Evolutionary conservation across 2,888 invertebrate genomes (phyloP), one percentile per base, ranked within the genome.

Genomic region (Ischnura elegans): DNA sequence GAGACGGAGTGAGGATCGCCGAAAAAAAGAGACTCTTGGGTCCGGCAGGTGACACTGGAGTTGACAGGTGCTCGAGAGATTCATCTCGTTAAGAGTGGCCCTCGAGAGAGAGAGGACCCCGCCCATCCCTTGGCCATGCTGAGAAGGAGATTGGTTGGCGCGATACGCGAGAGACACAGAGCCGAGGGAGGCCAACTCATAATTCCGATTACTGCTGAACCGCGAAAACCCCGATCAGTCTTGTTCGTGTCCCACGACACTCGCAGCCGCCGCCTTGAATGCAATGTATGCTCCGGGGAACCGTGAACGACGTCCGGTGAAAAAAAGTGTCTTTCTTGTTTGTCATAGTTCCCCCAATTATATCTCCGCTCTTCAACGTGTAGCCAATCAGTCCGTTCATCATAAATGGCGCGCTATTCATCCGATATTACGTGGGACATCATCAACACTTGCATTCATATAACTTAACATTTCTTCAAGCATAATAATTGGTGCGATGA

Each of bases 61-160:
- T 66, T 61, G 90, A 90, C 90, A 90, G 90, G 90, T 90, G 90
- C 90, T 90, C 42, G 61, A 42, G 51, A 76, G 36, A 90, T 66
- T 90, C 90, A 90, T 90, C 90, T 90, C 90, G 90, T 90, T 90
- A 90, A 66, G 76, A 76, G 90, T 90, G 61, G 16, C 90, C 55
- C 90, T 55, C 43, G 25, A 25, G 36, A 76, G 36, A 25, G 25
- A 25, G 36, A 76, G 36, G 16, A 76, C 29, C 13, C 36, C 36
- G n/a, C 19, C n/a, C n/a, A n/a, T 42, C 42, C 90, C 87, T 51
- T 36, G 19, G 36, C 25, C 47, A n/a, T n/a, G n/a, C n/a, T n/a
- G n/a, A n/a, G n/a, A n/a, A 8, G 29, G 36, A 76, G 76, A 76
- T 76, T n/a, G 76, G 76, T 36, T 76, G 36, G 76, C 29, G 10